A percentile compares a stretch with the other conserved stretches of the same genome.
These are phyloP conservation scores for Riptortus pedestris DNA, from an alignment of 1,140 invertebrate species.

Conservation along the genomic window DNA sequence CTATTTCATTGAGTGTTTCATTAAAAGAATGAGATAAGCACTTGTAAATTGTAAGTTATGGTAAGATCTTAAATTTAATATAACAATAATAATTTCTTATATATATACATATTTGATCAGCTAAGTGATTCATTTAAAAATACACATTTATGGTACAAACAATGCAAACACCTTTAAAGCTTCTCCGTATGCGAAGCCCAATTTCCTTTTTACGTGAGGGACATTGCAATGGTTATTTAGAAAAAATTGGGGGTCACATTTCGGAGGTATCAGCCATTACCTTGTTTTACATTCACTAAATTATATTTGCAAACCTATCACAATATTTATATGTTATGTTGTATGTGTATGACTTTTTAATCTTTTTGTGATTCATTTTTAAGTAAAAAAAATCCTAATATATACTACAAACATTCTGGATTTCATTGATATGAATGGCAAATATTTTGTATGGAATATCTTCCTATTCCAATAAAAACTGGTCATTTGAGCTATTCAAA, in stretches of 20 bases:
- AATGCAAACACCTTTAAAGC: neutral
- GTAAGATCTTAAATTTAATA: neutral
- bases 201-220: neutral
- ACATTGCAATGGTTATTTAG: neutral
- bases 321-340: neutral
- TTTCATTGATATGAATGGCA: neutral
- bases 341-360: neutral
- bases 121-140: neutral
- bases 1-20: neutral
- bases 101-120: neutral
- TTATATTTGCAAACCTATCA: neutral
- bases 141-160: constrained; percentile 13
- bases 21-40: neutral
- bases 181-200: constrained; percentile 15
- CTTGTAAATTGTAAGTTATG: neutral
- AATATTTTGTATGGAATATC: neutral
- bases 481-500: too few relatives aligned
- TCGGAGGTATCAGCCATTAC: constrained; percentile 3
- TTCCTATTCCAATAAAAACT: too few relatives aligned
- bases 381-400: neutral
- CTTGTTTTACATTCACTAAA: neutral
- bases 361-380: neutral
- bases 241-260: constrained; percentile 14
- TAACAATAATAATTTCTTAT: neutral
- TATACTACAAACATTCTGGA: neutral